Evolutionary conservation across 2,113 vertebrate genomes (phyloP), one percentile per base, ranked within the genome.

Genomic region (Cisticola juncidis): DNA sequence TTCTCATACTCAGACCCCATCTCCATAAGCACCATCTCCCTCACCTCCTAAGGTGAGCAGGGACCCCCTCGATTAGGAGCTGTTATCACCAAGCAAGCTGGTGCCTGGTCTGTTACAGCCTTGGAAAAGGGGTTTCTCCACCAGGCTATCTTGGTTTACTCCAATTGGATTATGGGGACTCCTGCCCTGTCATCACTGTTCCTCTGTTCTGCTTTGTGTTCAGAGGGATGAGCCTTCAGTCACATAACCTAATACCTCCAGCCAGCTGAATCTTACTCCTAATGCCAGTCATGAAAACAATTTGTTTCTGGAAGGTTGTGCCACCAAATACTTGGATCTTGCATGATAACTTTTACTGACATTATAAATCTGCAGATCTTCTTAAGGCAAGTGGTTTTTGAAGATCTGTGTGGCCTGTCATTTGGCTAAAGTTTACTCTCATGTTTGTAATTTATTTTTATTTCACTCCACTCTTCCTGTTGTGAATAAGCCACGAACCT

Each of bases 41-140:
- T 57, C 54, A 81, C 36, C 31, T 54, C 61, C 33, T 54, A 42
- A 80, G 40, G 42, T 26, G 21, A 80, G 8, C 19, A 42, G 36
- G 7, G 26, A 72, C 4, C 16, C 12, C 50, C 29, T 64, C 0
- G 0, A 8, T 12, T 1, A 3, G n/a, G 16, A 40, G 23, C 15
- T 60, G 44, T 38, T 64, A 35, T 11, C 25, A 18, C 33, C 31
- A 66, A 11, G 38, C 38, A 38, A 38, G 38, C 28, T n/a, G 45
- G 15, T 54, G 29, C 21, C 26, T 48, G 38, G 14, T 3, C 20
- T n/a, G 35, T n/a, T 51, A 62, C 8, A 90, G 58, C 8, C 21
- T 48, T n/a, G 45, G n/a, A 11, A 94, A 91, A 44, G 21, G 60
- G 20, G 16, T 44, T 82, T 38, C 26, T 56, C 40, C 14, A 1